Base-by-base conservation (phyloP, 2,113 vertebrate species). In the Cephalophus harveyi region DNA sequence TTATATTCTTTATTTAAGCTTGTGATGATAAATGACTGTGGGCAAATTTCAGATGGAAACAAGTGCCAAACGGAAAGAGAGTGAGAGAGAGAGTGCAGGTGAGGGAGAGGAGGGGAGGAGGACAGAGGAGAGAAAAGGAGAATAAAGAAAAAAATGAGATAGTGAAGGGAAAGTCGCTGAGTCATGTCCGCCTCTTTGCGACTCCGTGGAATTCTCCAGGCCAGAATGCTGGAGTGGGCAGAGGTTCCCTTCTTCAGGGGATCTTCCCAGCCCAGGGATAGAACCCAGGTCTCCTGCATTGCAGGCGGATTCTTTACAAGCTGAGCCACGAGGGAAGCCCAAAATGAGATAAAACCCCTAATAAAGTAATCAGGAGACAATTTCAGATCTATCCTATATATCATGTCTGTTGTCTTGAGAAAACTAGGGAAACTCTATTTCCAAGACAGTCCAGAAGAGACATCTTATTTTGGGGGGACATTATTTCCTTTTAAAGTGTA, bases 11-110 rank as follows among this genome's bases (percentile, higher is more conserved):
- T 19, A 55, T 50, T 9, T 86, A 54, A 82, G 5, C 46, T 87
- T 48, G 23, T 95, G 92, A 93, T 84, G 25, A 60, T 83, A 87
- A 36, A 40, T 57, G 52, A 87, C 57, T 92, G 7, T 82, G 74
- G 85, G 28, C 16, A 93, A 95, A 94, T 81, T 89, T 95, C 57
- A 79, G 40, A 57, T 57, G 48, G 21, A 48, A 95, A 59, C 0
- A 87, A 89, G 86, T 91, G 12, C 10, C 55, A 89, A 78, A 71
- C 30, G 30, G n/a, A 46, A 33, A 74, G 8, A 52, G 6, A 15
- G 14, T 48, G 14, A 6, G 33, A 54, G 11, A 10, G 7, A 13
- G 8, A 13, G 27, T 2, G 7, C 13, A 33, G n/a, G 27, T 14
- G 17, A 9, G 25, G 3, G 8, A 16, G 71, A 76, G 40, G 71